Base-by-base conservation (phyloP, 2,113 vertebrate species). In the Phaethon lepturus region DNA sequence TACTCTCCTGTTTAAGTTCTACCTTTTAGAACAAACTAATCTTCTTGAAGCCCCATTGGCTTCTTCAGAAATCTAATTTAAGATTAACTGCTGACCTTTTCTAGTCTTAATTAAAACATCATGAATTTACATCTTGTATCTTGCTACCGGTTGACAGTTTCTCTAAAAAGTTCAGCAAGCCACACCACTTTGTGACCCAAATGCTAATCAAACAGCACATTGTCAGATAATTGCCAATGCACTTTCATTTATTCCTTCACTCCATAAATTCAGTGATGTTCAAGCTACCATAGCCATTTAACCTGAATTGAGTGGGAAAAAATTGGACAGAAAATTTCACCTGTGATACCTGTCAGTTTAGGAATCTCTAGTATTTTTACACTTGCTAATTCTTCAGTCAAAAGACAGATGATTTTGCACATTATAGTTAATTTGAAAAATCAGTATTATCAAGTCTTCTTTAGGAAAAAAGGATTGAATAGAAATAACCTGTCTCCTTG, bases 1-100 rank as follows among this genome's bases (percentile, higher is more conserved):
- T 92, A 78, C 23, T 56, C 9, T 50, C 92, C 90, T 64, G 9
- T 59, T 93, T 86, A 95, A 95, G 60, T 91, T 40, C 24, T 76
- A 56, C 62, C 60, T 84, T 68, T 84, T 40, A 88, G 72, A 95
- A 67, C 75, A 87, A 93, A 86, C 67, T 81, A 71, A 75, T 86
- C 35, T 91, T 78, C 52, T 91, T 42, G 60, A 93, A 92, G 44
- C 5, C 29, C 29, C 40, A 64, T 0, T 92, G 73, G n/a, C 76
- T 92, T 81, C 60, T 64, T 91, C 31, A 83, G 49, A 81, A 92
- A 92, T 58, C 63, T 80, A 62, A 92, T 74, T 81, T 88, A 83
- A 72, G 74, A 88, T 93, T 83, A 90, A 84, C 66, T 78, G 59
- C 24, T 94, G 73, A 82, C 40, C 83, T 97, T 91, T 94, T n/a